Evolutionary conservation across 2,797 vertebrate species (phyloP).

Genomic region (Betta splendens): DNA sequence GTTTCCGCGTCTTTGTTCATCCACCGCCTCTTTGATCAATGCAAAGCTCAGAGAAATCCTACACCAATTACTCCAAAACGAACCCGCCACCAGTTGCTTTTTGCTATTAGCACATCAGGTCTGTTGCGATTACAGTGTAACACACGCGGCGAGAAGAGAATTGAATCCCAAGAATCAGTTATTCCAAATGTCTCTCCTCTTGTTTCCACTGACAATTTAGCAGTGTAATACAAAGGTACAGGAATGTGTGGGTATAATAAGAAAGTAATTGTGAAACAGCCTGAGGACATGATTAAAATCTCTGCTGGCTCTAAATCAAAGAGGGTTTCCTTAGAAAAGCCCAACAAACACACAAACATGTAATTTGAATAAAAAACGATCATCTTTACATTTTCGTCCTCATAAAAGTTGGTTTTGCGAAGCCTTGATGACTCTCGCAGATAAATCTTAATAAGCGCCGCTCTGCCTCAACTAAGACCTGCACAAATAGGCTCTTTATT

Average conservation of each 20-base stretch:
- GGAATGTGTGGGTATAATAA: conserved; percentile 36
- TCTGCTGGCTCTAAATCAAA: conserved; percentile 19
- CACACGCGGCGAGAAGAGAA: conserved; percentile 19
- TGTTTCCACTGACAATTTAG: conserved; percentile 55
- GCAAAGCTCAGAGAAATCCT: conserved; percentile 46
- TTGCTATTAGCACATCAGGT: conserved; percentile 54
- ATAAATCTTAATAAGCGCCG: conserved; percentile 61
- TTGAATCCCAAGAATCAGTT: conserved; percentile 49
- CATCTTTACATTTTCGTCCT: not conserved
- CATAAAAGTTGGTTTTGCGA: conserved; percentile 12
- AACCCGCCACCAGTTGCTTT: conserved; percentile 63
- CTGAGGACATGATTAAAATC: conserved; percentile 28
- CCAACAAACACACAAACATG: conserved; percentile 6
- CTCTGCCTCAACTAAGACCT: conserved; percentile 63
- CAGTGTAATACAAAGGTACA: conserved; percentile 48
- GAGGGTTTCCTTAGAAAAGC: conserved; percentile 1
- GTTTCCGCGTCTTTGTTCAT: conserved; percentile 44
- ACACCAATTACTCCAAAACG: conserved; percentile 53
- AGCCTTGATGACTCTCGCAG: conserved; percentile 28
- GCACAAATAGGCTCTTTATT: conserved; percentile 75
- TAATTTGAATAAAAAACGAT: conserved; percentile 2
- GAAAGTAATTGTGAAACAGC: conserved; percentile 42
- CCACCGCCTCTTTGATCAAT: conserved; percentile 54
- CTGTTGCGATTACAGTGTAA: conserved; percentile 46
- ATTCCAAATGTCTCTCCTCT: conserved; percentile 42